Percentiles rank a stretch among this genome's conserved stretches.
These are phyloP conservation scores for Thyatira batis DNA, from an alignment of 2,888 invertebrate genomes.

Conservation along the genomic window DNA sequence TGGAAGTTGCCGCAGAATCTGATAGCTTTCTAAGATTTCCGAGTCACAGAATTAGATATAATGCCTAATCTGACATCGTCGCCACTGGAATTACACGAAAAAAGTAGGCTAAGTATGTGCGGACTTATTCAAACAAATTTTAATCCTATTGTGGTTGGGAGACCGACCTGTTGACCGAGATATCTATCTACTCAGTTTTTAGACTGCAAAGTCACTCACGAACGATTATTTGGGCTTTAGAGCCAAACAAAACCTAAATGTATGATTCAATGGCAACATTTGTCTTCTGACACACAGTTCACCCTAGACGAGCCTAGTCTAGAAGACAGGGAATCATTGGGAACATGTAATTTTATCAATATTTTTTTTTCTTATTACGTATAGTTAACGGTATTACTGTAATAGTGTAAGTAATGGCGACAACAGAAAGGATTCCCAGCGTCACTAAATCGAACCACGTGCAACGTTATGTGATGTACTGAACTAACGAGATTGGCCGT, in stretches of 20 bases:
- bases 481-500: conserved; percentile 65
- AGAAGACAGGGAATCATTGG: no score
- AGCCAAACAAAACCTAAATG: background rate
- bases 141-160: conserved; percentile 4
- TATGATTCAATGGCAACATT: no score
- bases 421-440: conserved; percentile 40
- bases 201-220: background rate
- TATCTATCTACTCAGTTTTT: background rate
- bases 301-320: no score
- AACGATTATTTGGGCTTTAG: background rate
- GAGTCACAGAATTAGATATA: background rate
- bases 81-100: conserved; percentile 3
- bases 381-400: no score
- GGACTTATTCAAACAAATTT: conserved; percentile 1
- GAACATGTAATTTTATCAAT: no score
- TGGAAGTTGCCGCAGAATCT: background rate
- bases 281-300: no score
- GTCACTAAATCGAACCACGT: conserved; percentile 31
- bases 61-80: background rate
- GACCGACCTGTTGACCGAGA: background rate
- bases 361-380: no score
- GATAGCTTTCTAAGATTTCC: background rate
- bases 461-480: conserved; percentile 12
- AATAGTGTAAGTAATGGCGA: background rate
- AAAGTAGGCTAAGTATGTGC: conserved; percentile 3